Evolutionary conservation across 2,113 vertebrate genomes (phyloP).

Genomic region (Pterophyllum scalare): DNA sequence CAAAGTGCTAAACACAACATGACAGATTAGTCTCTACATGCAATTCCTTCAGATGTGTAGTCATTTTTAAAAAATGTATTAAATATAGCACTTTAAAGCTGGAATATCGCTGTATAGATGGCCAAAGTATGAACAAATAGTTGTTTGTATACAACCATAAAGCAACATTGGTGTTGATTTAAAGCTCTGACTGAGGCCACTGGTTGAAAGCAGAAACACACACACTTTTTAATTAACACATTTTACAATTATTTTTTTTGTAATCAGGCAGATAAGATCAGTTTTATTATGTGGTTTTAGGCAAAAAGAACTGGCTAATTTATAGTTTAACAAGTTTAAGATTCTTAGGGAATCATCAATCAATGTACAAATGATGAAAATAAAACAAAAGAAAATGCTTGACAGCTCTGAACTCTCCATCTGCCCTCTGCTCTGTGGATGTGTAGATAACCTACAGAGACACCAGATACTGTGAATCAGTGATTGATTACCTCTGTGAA

Average conservation of each 20-base stretch:
- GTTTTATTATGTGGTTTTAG: not conserved
- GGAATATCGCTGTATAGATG: not conserved
- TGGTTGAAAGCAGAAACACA: not conserved
- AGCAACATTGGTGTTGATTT: not conserved
- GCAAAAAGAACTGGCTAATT: fast-evolving
- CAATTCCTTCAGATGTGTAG: not conserved
- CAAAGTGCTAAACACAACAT: not conserved
- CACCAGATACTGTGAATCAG: not conserved
- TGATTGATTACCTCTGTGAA: not conserved
- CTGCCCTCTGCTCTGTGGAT: not conserved
- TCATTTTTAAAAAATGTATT: not conserved
- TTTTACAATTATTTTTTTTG: no score
- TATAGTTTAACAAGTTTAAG: not conserved
- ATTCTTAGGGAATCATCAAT: not conserved
- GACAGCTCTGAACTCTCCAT: not conserved
- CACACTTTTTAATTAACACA: not conserved
- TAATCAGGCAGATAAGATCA: not conserved
- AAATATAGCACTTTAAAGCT: not conserved
- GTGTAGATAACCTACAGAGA: not conserved
- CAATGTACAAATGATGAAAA: not conserved
- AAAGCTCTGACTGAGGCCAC: not conserved
- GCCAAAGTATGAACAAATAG: not conserved
- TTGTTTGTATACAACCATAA: no score
- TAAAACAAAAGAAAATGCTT: not conserved
- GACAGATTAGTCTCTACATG: not conserved